Conservation (phyloP, 2,797 vertebrate genomes). For the Esox masquinongy region DNA sequence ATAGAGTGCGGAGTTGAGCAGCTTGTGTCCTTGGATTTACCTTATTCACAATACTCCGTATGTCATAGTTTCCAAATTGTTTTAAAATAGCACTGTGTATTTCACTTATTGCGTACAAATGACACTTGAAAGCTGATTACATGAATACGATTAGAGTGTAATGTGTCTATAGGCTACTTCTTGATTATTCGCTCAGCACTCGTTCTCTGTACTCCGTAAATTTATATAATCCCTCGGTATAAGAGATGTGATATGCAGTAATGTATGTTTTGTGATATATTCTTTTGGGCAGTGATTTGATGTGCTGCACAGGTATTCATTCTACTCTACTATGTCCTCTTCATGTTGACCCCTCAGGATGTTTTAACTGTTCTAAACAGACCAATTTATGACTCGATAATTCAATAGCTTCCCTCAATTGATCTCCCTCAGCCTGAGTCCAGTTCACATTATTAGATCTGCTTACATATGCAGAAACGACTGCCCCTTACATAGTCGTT, state of each 20-base stretch:
- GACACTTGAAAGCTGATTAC: background rate
- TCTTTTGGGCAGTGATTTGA: background rate
- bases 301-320: background rate
- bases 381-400: background rate
- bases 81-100: background rate
- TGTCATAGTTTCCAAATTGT: background rate
- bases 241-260: too few species aligned
- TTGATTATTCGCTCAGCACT: background rate
- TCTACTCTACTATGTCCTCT: background rate
- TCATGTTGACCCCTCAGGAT: background rate
- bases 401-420: background rate
- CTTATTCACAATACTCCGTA: background rate
- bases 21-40: background rate
- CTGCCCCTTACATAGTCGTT: background rate
- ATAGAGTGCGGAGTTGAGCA: conserved; percentile 13
- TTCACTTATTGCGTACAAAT: background rate
- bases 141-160: background rate
- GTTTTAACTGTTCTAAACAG: background rate
- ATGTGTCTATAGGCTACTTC: background rate
- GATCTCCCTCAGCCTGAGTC: background rate
- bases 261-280: background rate
- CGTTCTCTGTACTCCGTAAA: background rate
- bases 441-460: background rate
- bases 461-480: background rate
- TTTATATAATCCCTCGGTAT: background rate